These are phyloP conservation scores for Okamejei kenojei DNA, from an alignment of 2,797 vertebrate genomes.

Conservation along the genomic window DNA sequence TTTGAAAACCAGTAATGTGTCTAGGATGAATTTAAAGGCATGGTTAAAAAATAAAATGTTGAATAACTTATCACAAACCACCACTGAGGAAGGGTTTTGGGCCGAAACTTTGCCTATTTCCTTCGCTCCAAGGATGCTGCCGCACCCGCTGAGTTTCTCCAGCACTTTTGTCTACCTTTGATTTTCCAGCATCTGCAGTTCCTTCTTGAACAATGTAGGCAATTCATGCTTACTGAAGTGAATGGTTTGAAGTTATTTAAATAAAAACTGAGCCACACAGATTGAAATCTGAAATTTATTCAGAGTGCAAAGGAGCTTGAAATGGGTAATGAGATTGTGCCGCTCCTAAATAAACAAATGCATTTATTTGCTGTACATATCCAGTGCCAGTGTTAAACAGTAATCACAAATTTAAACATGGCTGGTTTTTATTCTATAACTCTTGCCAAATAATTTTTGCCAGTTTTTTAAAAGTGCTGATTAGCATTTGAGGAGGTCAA, in stretches of 20 bases:
- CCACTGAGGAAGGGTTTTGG: too few species aligned
- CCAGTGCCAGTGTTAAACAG: not conserved
- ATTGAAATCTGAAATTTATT: not conserved
- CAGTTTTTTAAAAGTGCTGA: not conserved
- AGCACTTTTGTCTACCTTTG: too few species aligned
- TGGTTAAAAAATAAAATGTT: too few species aligned
- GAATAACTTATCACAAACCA: too few species aligned
- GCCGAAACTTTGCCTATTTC: too few species aligned
- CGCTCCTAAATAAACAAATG: not conserved
- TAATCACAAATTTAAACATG: not conserved
- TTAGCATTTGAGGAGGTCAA: not conserved
- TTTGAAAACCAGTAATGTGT: not conserved
- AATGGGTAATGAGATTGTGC: not conserved
- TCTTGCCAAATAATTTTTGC: not conserved
- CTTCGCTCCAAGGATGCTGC: too few species aligned
- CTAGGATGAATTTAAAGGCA: not conserved
- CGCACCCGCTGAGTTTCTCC: too few species aligned
- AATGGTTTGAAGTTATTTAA: not conserved
- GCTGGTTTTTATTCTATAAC: not conserved
- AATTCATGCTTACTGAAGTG: too few species aligned
- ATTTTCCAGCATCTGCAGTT: too few species aligned
- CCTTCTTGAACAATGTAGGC: too few species aligned
- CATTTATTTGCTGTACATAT: not conserved
- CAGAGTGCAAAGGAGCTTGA: not conserved
- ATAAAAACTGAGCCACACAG: not conserved